Percentiles rank a stretch among this genome's conserved stretches.
Conservation (phyloP, 2,113 vertebrate species). For the Alouatta palliata region DNA sequence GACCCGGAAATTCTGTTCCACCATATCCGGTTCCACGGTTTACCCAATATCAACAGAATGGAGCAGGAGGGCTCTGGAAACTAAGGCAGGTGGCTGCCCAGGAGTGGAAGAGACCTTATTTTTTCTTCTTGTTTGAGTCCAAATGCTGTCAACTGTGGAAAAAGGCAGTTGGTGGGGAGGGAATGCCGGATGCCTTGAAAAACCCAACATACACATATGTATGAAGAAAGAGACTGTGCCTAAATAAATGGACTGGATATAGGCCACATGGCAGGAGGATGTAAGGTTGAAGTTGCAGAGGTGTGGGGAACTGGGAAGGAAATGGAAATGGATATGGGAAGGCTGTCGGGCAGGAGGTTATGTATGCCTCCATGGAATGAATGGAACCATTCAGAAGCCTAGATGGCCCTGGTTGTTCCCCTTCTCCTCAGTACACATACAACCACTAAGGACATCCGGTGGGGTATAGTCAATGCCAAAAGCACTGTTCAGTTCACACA, state of each 20-base stretch:
- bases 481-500: background rate
- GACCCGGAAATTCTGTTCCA: constrained; percentile 70
- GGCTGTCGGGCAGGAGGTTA: background rate
- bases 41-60: constrained; percentile 61
- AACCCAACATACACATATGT: constrained; percentile 1
- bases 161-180: constrained; percentile 33
- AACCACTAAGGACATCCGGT: background rate
- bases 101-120: background rate
- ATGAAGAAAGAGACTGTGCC: constrained; percentile 38
- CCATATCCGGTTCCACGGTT: background rate
- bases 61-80: constrained; percentile 28
- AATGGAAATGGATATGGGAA: constrained; percentile 5
- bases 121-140: constrained; percentile 34
- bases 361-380: constrained; percentile 17
- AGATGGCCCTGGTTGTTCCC: background rate
- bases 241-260: constrained; percentile 61
- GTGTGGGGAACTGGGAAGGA: background rate
- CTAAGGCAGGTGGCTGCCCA: constrained; percentile 44
- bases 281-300: constrained; percentile 16
- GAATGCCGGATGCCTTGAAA: constrained; percentile 22
- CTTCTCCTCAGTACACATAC: background rate
- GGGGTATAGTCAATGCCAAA: background rate
- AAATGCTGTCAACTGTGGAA: constrained; percentile 42
- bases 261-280: background rate
- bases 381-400: constrained; percentile 61